Conservation (phyloP, 2,888 invertebrate genomes). For the Napeogenes inachia region DNA sequence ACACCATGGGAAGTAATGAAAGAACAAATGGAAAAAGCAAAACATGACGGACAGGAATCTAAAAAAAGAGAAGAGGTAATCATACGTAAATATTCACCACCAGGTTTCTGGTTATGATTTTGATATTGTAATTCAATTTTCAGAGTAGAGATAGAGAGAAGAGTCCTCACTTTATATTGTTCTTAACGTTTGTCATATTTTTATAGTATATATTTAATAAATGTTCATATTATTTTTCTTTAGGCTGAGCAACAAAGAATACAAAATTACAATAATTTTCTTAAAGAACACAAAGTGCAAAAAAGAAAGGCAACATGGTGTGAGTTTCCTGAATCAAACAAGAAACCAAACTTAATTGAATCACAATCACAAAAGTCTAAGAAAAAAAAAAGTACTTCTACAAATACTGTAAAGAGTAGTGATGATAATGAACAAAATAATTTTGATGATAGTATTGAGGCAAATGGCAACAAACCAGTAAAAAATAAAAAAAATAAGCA, state of each 20-base stretch:
- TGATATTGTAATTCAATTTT: too few species aligned
- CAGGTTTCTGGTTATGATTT: too few species aligned
- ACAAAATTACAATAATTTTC: conserved; percentile 71
- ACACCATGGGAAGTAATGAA: conserved; percentile 87
- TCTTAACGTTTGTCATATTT: not conserved
- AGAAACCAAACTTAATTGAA: conserved; percentile 27
- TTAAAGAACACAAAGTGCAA: conserved; percentile 68
- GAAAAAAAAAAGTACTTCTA: conserved; percentile 12
- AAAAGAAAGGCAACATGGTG: conserved; percentile 74
- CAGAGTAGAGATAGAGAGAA: too few species aligned
- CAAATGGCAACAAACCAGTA: conserved; percentile 8
- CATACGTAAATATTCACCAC: not conserved
- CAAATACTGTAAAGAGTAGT: not conserved
- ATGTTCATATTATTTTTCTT: conserved; percentile 7
- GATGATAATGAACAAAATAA: conserved; percentile 6
- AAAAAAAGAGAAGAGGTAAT: conserved; percentile 60
- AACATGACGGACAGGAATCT: conserved; percentile 63
- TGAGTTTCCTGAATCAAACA: conserved; percentile 69
- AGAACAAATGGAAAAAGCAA: conserved; percentile 75
- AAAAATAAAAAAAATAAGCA: conserved; percentile 33
- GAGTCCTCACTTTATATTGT: too few species aligned
- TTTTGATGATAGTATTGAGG: conserved; percentile 15
- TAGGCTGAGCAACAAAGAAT: conserved; percentile 71
- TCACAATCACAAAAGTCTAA: conserved; percentile 20
- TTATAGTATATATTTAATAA: not conserved